phyloP scores from a whole-genome alignment of 2,888 invertebrate species.

The Physocephala rufipes region DNA sequence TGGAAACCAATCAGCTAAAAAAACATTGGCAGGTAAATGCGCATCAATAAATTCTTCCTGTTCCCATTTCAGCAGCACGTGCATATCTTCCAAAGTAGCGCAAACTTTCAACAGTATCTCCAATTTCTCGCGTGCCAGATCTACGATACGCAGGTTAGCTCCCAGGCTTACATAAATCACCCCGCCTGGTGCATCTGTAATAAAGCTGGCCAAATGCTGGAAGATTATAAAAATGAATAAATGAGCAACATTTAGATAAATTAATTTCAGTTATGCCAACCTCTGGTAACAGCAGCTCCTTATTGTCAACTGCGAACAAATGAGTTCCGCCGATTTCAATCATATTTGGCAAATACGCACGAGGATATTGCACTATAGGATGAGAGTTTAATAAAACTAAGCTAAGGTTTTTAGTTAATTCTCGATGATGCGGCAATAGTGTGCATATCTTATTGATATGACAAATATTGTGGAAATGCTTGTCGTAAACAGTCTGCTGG shows the following conservation, averaged over 20 bases:
- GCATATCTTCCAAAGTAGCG: slow-evolving; percentile 56
- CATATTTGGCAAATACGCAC: slow-evolving; percentile 63
- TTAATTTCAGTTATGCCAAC: slow-evolving; percentile 45
- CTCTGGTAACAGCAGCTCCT: slow-evolving; percentile 49
- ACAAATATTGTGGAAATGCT: slow-evolving; percentile 59
- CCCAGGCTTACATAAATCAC: slow-evolving; percentile 67
- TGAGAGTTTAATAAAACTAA: slow-evolving; percentile 64
- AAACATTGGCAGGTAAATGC: slow-evolving; percentile 63
- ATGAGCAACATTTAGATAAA: neutral
- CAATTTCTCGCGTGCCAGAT: slow-evolving; percentile 61
- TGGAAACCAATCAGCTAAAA: slow-evolving; percentile 62
- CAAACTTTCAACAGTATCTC: slow-evolving; percentile 56
- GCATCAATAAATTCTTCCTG: slow-evolving; percentile 48
- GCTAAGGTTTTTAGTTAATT: slow-evolving; percentile 61
- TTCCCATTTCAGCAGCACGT: slow-evolving; percentile 69
- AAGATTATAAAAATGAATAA: neutral
- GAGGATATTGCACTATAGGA: slow-evolving; percentile 61
- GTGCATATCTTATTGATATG: slow-evolving; percentile 38
- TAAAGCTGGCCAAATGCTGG: slow-evolving; percentile 57
- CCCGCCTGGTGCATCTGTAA: slow-evolving; percentile 63
- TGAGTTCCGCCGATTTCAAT: slow-evolving; percentile 62
- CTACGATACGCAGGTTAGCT: slow-evolving; percentile 58
- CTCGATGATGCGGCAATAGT: slow-evolving; percentile 60
- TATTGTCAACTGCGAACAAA: slow-evolving; percentile 44
- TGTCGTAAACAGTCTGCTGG: slow-evolving; percentile 61